phyloP scores from a whole-genome alignment of 2,797 vertebrate genomes.

The Schizothorax lantsangensis region DNA sequence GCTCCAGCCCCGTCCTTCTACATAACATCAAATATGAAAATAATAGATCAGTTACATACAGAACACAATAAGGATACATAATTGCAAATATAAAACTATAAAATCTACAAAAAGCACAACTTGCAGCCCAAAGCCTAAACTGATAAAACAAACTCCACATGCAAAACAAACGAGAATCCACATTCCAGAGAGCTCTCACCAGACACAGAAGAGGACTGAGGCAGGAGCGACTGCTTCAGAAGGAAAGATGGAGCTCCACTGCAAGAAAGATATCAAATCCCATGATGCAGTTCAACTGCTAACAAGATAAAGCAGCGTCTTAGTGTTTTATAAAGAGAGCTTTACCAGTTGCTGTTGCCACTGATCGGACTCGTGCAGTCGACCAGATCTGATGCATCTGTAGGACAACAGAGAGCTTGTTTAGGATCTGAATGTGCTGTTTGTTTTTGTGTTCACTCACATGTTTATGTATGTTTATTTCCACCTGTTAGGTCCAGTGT shows the following conservation, averaged over 20 bases:
- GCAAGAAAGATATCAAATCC: constrained; percentile 56
- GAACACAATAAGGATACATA: background rate
- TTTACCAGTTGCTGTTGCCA: constrained; percentile 74
- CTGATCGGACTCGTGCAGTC: constrained; percentile 78
- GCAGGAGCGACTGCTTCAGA: constrained; percentile 86
- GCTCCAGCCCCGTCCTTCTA: constrained; percentile 87
- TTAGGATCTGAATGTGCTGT: background rate
- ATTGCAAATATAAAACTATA: background rate
- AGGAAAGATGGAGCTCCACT: constrained; percentile 84
- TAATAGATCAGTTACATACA: constrained; percentile 2
- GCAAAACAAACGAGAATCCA: background rate
- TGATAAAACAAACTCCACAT: background rate
- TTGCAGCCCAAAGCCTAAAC: background rate
- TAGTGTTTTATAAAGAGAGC: background rate
- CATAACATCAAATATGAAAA: constrained; percentile 65
- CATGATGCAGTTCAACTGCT: background rate
- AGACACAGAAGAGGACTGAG: constrained; percentile 78
- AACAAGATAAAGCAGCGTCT: background rate
- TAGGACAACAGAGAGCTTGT: constrained; percentile 37
- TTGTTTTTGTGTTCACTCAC: constrained; percentile 23
- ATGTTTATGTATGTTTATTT: background rate
- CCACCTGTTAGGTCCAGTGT: constrained; percentile 80
- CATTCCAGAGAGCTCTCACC: constrained; percentile 67
- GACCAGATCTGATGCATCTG: constrained; percentile 77
- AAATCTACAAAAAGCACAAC: background rate